These are phyloP conservation scores for Heteromurus nitidus DNA, from an alignment of 2,888 invertebrate genomes.

Conservation along the genomic window DNA sequence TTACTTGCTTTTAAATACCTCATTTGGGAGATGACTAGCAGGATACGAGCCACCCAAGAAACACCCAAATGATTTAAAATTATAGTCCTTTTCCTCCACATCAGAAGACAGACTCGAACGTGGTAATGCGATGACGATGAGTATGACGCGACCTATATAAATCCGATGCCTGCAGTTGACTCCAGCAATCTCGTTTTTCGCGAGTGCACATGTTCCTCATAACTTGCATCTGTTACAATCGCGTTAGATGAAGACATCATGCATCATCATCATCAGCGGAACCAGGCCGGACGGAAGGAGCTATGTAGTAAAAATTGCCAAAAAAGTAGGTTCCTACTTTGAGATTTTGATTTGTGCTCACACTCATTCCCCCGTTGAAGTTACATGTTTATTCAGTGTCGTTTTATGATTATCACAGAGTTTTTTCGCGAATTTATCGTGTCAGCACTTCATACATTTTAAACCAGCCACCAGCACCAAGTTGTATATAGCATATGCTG, in stretches of 20 bases:
- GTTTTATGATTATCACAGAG: constrained; percentile 53
- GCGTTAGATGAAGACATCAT: not conserved
- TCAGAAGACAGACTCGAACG: too few relatives aligned
- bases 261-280: too few relatives aligned
- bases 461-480: too few relatives aligned
- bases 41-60: too few relatives aligned
- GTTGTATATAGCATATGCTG: too few relatives aligned
- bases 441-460: constrained; percentile 46
- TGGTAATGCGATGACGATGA: too few relatives aligned
- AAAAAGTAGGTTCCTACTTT: constrained; percentile 24
- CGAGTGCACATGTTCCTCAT: not conserved
- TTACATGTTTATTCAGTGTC: constrained; percentile 50
- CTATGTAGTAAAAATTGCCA: not conserved
- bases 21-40: too few relatives aligned
- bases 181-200: constrained; percentile 14
- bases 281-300: too few relatives aligned
- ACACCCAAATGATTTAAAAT: too few relatives aligned
- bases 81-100: too few relatives aligned
- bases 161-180: not conserved
- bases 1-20: too few relatives aligned
- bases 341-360: constrained; percentile 49
- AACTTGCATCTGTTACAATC: constrained; percentile 5
- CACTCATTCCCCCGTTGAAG: constrained; percentile 33
- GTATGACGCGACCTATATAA: not conserved
- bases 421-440: constrained; percentile 41